Conservation (phyloP, 2,888 invertebrate genomes). For the Thera obeliscata region DNA sequence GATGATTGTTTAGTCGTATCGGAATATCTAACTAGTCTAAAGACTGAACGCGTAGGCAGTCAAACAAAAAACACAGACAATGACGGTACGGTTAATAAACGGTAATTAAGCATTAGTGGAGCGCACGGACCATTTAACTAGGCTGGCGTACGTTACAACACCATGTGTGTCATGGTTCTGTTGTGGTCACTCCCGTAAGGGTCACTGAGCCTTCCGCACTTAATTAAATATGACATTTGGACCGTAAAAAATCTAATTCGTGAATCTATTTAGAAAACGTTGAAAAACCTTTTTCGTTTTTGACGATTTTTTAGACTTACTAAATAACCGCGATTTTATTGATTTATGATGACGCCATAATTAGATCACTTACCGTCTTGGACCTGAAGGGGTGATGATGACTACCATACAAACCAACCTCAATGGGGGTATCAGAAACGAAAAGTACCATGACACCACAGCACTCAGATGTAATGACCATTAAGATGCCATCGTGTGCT, state of each 20-base stretch:
- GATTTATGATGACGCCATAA: too few relatives aligned
- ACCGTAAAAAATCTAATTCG: too few relatives aligned
- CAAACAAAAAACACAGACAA: slow-evolving; percentile 34
- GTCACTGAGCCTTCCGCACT: not conserved
- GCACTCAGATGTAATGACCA: not conserved
- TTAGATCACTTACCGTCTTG: too few relatives aligned
- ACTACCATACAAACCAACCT: too few relatives aligned
- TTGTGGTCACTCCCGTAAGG: not conserved
- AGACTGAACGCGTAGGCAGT: slow-evolving; percentile 6
- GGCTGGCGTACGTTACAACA: slow-evolving; percentile 10
- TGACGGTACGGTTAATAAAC: slow-evolving; percentile 38
- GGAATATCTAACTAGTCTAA: slow-evolving; percentile 4
- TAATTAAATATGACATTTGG: too few relatives aligned
- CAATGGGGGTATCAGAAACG: too few relatives aligned
- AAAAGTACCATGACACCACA: too few relatives aligned
- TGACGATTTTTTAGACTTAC: too few relatives aligned
- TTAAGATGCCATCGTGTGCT: not conserved
- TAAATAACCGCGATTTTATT: too few relatives aligned
- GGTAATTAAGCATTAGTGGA: slow-evolving; percentile 34
- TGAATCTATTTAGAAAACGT: too few relatives aligned
- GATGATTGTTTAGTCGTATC: slow-evolving; percentile 9
- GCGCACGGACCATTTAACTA: slow-evolving; percentile 21
- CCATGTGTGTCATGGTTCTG: slow-evolving; percentile 1
- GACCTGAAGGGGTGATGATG: too few relatives aligned
- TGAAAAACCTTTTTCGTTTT: too few relatives aligned